Evolutionary conservation across 2,888 invertebrate genomes (phyloP).

Genomic region (Hemaris fuciformis): DNA sequence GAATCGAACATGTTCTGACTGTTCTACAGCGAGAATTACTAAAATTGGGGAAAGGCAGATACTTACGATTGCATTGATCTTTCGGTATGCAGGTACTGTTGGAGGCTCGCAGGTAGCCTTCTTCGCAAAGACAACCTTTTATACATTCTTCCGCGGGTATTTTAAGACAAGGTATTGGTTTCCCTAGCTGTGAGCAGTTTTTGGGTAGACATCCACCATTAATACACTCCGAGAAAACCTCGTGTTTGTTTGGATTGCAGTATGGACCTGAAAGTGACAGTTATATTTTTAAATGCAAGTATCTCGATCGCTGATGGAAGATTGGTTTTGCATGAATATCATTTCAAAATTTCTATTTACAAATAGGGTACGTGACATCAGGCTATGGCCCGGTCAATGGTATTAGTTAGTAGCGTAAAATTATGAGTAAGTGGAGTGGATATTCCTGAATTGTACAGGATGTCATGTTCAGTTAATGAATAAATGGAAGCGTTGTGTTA

Average conservation of each 20-base stretch:
- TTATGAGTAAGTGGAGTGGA: too few species aligned
- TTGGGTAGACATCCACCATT: constrained; percentile 41
- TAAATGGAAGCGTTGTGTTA: too few species aligned
- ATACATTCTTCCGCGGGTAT: constrained; percentile 31
- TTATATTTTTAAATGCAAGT: neutral
- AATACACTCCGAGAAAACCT: constrained; percentile 39
- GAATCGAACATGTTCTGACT: too few species aligned
- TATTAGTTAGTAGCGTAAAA: too few species aligned
- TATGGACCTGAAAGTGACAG: neutral
- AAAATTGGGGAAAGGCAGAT: neutral
- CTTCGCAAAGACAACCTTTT: constrained; percentile 43
- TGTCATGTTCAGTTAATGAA: too few species aligned
- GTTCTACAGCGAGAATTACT: neutral
- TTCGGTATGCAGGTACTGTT: constrained; percentile 42
- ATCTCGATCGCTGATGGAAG: too few species aligned
- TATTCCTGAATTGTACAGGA: too few species aligned
- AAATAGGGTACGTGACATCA: too few species aligned
- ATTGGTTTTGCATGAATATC: too few species aligned
- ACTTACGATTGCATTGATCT: constrained; percentile 39
- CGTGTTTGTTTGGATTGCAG: constrained; percentile 19
- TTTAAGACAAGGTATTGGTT: constrained; percentile 33
- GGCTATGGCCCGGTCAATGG: too few species aligned
- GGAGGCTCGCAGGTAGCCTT: constrained; percentile 33
- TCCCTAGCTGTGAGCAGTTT: constrained; percentile 42
- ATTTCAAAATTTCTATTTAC: too few species aligned